Conservation (phyloP, 2,888 invertebrate species). For the Protophormia terraenovae region DNA sequence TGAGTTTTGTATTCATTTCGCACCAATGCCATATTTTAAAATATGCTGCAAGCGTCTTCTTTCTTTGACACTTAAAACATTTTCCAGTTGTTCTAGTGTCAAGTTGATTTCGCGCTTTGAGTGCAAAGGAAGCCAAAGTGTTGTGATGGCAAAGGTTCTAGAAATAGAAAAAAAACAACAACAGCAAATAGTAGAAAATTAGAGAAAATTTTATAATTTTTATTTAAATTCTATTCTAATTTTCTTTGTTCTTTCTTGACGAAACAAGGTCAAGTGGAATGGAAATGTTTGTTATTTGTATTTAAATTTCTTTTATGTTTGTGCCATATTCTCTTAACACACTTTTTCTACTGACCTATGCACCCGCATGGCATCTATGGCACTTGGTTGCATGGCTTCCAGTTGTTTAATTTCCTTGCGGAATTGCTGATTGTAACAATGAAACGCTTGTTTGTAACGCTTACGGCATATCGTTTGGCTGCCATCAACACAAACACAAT, state of each 20-base stretch:
- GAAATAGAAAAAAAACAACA: slow-evolving; percentile 17
- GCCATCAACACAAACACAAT: slow-evolving; percentile 44
- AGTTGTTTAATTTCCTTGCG: slow-evolving; percentile 79
- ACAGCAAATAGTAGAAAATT: slow-evolving; percentile 43
- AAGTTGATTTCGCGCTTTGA: slow-evolving; percentile 80
- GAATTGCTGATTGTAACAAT: slow-evolving; percentile 80
- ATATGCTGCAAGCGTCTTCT: slow-evolving; percentile 80
- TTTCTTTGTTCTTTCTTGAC: not conserved
- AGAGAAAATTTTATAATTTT: slow-evolving; percentile 33
- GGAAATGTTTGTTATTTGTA: not conserved
- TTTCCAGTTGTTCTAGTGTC: slow-evolving; percentile 79
- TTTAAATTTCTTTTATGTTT: not conserved
- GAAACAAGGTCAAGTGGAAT: slow-evolving; percentile 37
- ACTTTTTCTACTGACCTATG: slow-evolving; percentile 75
- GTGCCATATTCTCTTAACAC: not conserved
- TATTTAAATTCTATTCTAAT: not conserved
- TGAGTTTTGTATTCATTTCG: slow-evolving; percentile 13
- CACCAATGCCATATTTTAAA: slow-evolving; percentile 67
- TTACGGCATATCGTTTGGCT: slow-evolving; percentile 78
- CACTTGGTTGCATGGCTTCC: slow-evolving; percentile 81
- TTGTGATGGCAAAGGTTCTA: slow-evolving; percentile 80
- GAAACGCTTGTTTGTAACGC: slow-evolving; percentile 78
- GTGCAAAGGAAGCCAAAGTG: slow-evolving; percentile 81
- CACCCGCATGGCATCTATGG: slow-evolving; percentile 80
- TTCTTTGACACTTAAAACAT: slow-evolving; percentile 79